Percentiles rank a stretch among this genome's conserved stretches.
phyloP scores from a whole-genome alignment of 2,797 vertebrate species.

The Phalanger gymnotis region DNA sequence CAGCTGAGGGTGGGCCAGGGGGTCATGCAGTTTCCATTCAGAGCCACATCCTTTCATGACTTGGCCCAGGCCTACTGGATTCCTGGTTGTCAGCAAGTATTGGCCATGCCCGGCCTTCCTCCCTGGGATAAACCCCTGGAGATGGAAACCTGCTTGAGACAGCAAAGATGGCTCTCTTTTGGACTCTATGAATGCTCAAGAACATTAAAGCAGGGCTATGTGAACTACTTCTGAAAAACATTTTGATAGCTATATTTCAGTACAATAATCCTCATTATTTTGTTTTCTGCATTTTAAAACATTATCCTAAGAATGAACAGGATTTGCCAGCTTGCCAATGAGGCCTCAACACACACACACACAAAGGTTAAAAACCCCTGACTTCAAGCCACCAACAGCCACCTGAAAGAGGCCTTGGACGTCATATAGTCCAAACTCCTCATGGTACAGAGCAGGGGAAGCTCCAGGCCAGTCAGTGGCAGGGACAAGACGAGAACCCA shows the following conservation, averaged over 20 bases:
- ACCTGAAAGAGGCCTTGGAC: not conserved
- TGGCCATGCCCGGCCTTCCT: not conserved
- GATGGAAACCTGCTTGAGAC: not conserved
- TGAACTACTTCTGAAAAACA: not conserved
- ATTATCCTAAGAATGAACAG: not conserved
- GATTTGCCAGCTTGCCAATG: not conserved
- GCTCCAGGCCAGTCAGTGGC: not conserved
- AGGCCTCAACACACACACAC: not conserved
- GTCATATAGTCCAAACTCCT: not conserved
- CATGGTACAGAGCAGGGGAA: not conserved
- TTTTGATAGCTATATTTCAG: not conserved
- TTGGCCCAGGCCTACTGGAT: not conserved
- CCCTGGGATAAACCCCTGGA: not conserved
- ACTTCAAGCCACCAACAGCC: not conserved
- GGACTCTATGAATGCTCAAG: not conserved
- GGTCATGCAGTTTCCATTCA: not conserved
- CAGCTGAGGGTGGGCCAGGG: conserved; percentile 66
- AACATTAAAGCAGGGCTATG: conserved; percentile 19
- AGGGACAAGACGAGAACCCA: not conserved
- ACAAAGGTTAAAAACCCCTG: not conserved
- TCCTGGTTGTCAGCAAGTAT: not conserved
- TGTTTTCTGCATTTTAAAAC: not conserved
- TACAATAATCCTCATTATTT: not conserved
- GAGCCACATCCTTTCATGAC: conserved; percentile 52
- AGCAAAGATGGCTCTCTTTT: not conserved